Evolutionary conservation across 92 coral and sea anemone genomes (phyloP), one percentile per base, ranked within the genome.

Genomic region (Actinostola sp.): DNA sequence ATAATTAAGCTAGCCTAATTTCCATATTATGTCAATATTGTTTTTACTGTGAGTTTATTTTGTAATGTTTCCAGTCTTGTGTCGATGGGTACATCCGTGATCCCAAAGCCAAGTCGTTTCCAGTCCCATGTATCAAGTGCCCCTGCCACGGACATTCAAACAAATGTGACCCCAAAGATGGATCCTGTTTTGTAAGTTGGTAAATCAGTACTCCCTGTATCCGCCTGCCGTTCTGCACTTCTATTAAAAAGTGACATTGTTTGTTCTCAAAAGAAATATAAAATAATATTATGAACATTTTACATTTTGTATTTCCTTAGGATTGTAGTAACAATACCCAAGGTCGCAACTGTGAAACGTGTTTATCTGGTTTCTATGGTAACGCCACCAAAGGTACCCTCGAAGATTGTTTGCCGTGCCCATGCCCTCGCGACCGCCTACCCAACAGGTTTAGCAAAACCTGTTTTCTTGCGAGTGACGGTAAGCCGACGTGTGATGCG

Each of bases 351-450:
- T 95, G 99, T 64, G 82, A 88, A 12, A 38, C 56, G 50, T 95
- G 99, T 60, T 43, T 62, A 41, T 20, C 79, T 43, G 95, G 97
- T 81, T 95, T 79, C 87, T 94, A 85, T 86, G 98, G 98, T 58
- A 81, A 94, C 76, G 94, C 98, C 5, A 86, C 87, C 39, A 44
- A 48, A 30, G 98, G 98, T 26, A 77, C 82, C 9, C 60, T 92
- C 26, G 52, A 60, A 14, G 97, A 89, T 57, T 94, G 98, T 60
- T 82, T 81, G 49, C 79, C 81, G 17, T 94, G 98, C 45, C 89
- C 92, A 16, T 94, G 98, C 77, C 98, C 98, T 14, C 80, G 80
- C 58, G 89, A 89, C 35, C 82, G 82, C 34, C 71, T 87, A 11
- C 89, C 97, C 8, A 85, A 88, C 82, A 68, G 83, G 93, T 85